Percentiles rank a stretch among this genome's conserved stretches.
These are phyloP conservation scores for Lepidocyrtinus sp. DNA, from an alignment of 2,888 invertebrate genomes.

Conservation along the genomic window DNA sequence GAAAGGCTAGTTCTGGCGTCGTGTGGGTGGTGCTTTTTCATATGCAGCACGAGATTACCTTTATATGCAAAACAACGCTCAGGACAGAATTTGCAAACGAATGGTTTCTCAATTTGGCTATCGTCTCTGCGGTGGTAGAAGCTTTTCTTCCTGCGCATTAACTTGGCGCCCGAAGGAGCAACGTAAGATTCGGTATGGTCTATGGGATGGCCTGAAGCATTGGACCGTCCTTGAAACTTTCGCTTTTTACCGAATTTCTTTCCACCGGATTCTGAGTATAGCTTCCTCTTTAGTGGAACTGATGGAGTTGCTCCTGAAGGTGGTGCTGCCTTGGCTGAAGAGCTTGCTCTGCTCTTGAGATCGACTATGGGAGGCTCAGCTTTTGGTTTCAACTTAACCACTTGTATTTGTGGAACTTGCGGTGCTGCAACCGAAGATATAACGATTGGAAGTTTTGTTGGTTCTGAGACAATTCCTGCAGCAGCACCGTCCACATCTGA, in stretches of 20 bases:
- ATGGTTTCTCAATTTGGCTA: conserved; percentile 42
- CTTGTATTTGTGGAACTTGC: too few relatives aligned
- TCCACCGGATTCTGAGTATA: conserved; percentile 17
- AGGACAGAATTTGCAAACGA: conserved; percentile 29
- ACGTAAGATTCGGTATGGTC: background rate
- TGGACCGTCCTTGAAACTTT: background rate
- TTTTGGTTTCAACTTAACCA: background rate
- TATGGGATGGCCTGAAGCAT: background rate
- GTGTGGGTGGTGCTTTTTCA: conserved; percentile 44
- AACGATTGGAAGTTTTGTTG: too few relatives aligned
- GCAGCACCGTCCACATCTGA: too few relatives aligned
- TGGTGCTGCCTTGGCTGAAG: background rate
- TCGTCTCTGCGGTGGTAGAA: conserved; percentile 45
- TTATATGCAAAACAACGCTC: conserved; percentile 45
- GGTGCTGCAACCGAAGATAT: too few relatives aligned
- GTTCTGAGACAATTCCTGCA: too few relatives aligned
- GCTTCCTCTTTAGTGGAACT: conserved; percentile 26
- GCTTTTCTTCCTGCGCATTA: conserved; percentile 16
- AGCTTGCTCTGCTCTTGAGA: background rate
- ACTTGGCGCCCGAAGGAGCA: background rate
- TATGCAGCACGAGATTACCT: conserved; percentile 46
- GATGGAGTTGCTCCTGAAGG: background rate
- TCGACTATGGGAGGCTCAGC: background rate
- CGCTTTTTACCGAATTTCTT: conserved; percentile 10
- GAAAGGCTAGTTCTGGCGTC: background rate